A percentile compares a stretch with the other conserved stretches of the same genome.
These are phyloP conservation scores for Aspidapion aeneum DNA, from an alignment of 2,888 invertebrate species.

Conservation along the genomic window DNA sequence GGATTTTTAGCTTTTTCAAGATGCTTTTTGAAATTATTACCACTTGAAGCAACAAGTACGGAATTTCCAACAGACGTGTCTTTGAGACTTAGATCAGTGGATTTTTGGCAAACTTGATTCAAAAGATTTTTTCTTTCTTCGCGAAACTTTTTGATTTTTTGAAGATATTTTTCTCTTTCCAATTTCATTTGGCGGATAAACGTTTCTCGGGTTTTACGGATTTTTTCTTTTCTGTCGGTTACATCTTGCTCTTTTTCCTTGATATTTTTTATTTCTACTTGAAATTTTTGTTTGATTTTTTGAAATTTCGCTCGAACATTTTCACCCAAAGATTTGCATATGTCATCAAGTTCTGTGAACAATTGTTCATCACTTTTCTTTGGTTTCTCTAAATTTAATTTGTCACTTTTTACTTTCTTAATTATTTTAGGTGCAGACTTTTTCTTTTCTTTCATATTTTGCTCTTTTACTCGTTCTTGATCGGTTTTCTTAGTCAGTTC, in stretches of 20 bases:
- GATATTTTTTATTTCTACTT: constrained; percentile 30
- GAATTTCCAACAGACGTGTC: constrained; percentile 37
- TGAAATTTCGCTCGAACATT: constrained; percentile 32
- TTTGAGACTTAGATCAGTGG: constrained; percentile 21
- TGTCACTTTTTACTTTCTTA: constrained; percentile 5
- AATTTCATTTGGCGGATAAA: constrained; percentile 31
- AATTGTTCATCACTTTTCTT: constrained; percentile 35
- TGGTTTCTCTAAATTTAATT: not conserved
- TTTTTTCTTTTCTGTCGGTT: constrained; percentile 28
- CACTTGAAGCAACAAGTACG: constrained; percentile 31
- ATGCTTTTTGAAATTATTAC: constrained; percentile 9
- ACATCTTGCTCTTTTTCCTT: constrained; percentile 31
- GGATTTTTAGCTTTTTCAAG: not conserved
- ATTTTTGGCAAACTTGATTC: constrained; percentile 29
- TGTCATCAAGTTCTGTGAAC: constrained; percentile 34
- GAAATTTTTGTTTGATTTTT: constrained; percentile 34
- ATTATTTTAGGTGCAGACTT: not conserved
- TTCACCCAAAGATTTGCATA: constrained; percentile 29
- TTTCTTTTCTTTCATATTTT: constrained; percentile 4
- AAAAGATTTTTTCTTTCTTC: constrained; percentile 31
- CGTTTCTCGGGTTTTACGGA: constrained; percentile 32
- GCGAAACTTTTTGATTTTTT: constrained; percentile 31
- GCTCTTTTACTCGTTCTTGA: constrained; percentile 1
- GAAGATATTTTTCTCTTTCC: constrained; percentile 33
- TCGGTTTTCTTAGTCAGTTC: constrained; percentile 26